Percentiles rank a stretch among this genome's conserved stretches.
phyloP scores from a whole-genome alignment of 2,797 vertebrate species.

The Orientallactaga sibirica region DNA sequence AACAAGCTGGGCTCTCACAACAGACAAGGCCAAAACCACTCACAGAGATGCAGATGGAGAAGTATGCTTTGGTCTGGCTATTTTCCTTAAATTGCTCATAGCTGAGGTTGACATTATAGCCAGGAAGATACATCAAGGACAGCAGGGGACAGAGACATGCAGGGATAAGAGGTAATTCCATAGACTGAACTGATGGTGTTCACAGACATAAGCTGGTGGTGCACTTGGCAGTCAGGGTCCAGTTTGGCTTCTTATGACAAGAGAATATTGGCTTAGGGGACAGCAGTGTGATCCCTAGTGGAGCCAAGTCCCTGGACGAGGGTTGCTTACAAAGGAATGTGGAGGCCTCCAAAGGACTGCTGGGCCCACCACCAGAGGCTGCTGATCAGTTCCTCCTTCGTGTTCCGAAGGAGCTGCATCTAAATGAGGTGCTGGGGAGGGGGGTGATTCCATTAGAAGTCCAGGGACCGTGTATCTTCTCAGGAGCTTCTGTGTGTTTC shows the following conservation, averaged over 20 bases:
- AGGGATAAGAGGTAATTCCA: neutral
- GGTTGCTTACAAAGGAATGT: neutral
- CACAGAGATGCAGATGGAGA: fast-evolving
- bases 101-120: neutral
- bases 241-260: neutral
- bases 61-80: neutral
- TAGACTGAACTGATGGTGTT: too few species aligned
- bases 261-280: neutral
- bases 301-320: neutral
- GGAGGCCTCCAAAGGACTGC: neutral
- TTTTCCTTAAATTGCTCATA: neutral
- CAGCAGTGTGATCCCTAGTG: neutral
- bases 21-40: neutral
- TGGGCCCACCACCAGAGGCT: too few species aligned
- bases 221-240: neutral
- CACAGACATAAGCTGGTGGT: neutral
- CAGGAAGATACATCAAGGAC: neutral
- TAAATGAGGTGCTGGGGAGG: fast-evolving
- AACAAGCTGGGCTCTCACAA: neutral
- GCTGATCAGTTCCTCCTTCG: neutral
- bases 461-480: neutral
- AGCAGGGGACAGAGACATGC: neutral
- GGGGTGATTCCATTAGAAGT: fast-evolving
- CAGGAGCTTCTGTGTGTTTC: neutral
- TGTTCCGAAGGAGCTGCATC: neutral